Evolutionary conservation across 2,888 invertebrate species (phyloP).

Genomic region (Pyrochroa serraticornis): DNA sequence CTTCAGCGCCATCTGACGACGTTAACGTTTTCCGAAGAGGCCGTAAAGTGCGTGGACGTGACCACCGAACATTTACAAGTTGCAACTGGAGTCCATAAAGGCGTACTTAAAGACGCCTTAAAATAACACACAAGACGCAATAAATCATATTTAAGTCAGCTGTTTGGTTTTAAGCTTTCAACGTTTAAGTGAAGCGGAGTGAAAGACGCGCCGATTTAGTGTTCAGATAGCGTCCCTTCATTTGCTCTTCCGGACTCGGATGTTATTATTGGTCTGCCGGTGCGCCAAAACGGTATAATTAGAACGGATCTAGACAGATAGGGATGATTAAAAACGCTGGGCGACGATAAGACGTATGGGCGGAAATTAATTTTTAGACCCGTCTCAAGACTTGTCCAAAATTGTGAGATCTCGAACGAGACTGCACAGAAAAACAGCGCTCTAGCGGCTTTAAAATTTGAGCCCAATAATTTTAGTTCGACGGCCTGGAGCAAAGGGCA

Average conservation of each 20-base stretch:
- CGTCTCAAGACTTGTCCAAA: no score
- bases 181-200: constrained; percentile 46
- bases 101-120: constrained; percentile 44
- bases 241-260: constrained; percentile 48
- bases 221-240: constrained; percentile 50
- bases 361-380: no score
- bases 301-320: constrained; percentile 4
- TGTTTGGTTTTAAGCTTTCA: constrained; percentile 49
- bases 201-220: constrained; percentile 44
- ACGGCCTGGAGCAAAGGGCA: no score
- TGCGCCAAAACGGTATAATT: constrained; percentile 14
- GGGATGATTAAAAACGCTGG: no score
- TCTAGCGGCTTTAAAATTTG: no score
- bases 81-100: constrained; percentile 44
- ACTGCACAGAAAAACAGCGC: no score
- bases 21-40: constrained; percentile 17
- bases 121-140: constrained; percentile 46
- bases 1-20: background rate
- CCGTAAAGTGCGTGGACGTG: constrained; percentile 41
- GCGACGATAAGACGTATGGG: no score
- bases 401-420: no score
- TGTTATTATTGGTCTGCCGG: constrained; percentile 15
- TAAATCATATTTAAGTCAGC: constrained; percentile 54
- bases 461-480: no score
- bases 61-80: constrained; percentile 42